These are phyloP conservation scores for Brachionus rotundiformis DNA, from an alignment of 1,140 invertebrate genomes.

Conservation along the genomic window DNA sequence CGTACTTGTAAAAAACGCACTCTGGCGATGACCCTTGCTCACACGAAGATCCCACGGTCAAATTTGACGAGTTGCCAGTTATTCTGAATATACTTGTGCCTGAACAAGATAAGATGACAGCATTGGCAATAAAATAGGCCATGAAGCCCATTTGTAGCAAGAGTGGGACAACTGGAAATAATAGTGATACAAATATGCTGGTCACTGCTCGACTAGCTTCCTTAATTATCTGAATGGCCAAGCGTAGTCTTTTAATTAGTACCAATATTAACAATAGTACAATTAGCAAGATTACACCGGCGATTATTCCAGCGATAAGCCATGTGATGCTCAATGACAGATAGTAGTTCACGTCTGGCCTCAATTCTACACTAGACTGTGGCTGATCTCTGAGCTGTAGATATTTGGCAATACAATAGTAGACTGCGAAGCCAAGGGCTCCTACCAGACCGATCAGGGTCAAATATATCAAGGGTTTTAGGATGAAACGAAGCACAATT, in stretches of 20 bases:
- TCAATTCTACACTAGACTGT: neutral
- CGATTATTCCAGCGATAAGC: slow-evolving; percentile 35
- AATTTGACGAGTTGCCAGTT: neutral
- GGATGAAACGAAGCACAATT: neutral
- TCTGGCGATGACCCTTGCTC: neutral
- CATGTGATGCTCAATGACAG: neutral
- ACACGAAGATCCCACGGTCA: neutral
- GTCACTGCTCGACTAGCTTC: slow-evolving; percentile 84
- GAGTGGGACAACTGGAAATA: slow-evolving; percentile 90
- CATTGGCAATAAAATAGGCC: slow-evolving; percentile 73
- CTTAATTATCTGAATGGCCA: slow-evolving; percentile 84
- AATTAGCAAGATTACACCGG: neutral
- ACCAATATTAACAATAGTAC: slow-evolving; percentile 15
- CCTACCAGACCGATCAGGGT: slow-evolving; percentile 15
- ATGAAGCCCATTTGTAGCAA: slow-evolving; percentile 75
- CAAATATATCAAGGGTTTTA: slow-evolving; percentile 24
- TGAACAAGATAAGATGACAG: slow-evolving; percentile 67
- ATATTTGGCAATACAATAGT: slow-evolving; percentile 40
- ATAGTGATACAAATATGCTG: slow-evolving; percentile 77
- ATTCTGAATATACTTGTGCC: slow-evolving; percentile 56
- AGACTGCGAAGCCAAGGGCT: slow-evolving; percentile 22
- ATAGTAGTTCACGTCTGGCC: neutral
- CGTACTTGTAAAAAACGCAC: slow-evolving; percentile 39
- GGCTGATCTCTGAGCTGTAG: neutral
- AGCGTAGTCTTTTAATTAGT: slow-evolving; percentile 71